Base-by-base conservation (phyloP, 2,113 vertebrate genomes). In the Vulpes vulpes region DNA sequence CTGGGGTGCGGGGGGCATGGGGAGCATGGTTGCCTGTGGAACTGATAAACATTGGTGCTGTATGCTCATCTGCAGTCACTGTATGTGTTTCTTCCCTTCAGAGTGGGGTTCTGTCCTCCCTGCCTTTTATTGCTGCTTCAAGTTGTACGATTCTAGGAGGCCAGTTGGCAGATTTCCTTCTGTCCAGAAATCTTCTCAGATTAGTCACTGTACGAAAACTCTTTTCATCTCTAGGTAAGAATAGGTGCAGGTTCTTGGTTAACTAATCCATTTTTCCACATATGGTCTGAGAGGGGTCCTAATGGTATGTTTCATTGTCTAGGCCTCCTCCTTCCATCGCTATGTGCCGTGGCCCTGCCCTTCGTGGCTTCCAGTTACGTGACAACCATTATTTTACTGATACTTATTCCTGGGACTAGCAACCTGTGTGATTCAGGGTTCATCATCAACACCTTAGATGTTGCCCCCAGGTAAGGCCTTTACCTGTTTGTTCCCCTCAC, bases 141-240 rank as follows among this genome's bases (percentile, higher is more conserved):
- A 55, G 99, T 49, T 89, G 98, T 30, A 97, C 98, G 0, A 80
- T 98, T 25, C 25, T 98, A 30, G 98, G 99, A 0, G 99, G 99
- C 19, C 95, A 99, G 51, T 11, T 98, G 17, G 99, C 99, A 0
- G 99, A 99, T 96, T 69, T 69, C n/a, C 98, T 99, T 62, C 98
- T 99, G 53, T 99, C 99, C 98, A 98, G 86, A 97, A 97, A 80
- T 57, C 92, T 99, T 55, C 98, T 99, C 91, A 98, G 99, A 78
- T 53, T 99, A 97, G 99, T 99, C 17, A 81, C 94, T 0, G 98
- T 99, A 5, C 98, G 99, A 10, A 99, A 99, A 89, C 96, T 99
- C 85, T 99, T 99, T 89, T 99, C 99, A 1, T 38, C 98, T 8
- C 67, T 97, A 51, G 99, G 99, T 99, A 96, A 98, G 98, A 73